Evolutionary conservation across 2,113 vertebrate species (phyloP).

Genomic region (Melanerpes aurifrons): DNA sequence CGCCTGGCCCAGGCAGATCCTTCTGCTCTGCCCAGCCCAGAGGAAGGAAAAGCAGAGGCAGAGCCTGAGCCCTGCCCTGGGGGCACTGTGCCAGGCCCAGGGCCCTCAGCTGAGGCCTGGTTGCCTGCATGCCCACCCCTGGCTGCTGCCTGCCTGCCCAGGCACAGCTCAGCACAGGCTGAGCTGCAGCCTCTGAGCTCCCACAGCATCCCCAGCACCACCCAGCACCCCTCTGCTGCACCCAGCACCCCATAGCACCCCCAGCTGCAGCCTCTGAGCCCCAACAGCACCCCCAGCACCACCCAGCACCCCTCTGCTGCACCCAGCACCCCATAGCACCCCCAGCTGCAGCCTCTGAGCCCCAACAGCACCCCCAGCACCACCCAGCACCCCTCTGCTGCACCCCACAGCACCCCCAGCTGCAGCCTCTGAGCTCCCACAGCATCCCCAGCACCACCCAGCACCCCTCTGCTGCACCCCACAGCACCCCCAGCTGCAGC

Average conservation of each 20-base stretch:
- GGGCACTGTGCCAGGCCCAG: neutral
- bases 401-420: too few relatives aligned
- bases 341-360: too few relatives aligned
- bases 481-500: too few relatives aligned
- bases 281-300: neutral
- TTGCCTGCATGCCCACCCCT: neutral
- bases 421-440: too few relatives aligned
- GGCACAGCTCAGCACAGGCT: neutral
- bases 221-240: too few relatives aligned
- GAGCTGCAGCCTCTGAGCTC: too few relatives aligned
- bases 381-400: neutral
- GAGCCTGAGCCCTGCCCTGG: fast-evolving
- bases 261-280: too few relatives aligned
- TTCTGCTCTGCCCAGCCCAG: neutral
- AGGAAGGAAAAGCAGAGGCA: neutral
- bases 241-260: too few relatives aligned
- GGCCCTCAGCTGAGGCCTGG: neutral
- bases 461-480: too few relatives aligned
- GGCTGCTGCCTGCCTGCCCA: neutral
- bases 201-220: too few relatives aligned
- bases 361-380: neutral
- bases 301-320: neutral
- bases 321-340: too few relatives aligned
- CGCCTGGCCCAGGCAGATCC: neutral
- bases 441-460: too few relatives aligned